Evolutionary conservation across 2,113 vertebrate genomes (phyloP).

Genomic region (Dendropsophus ebraccatus): DNA sequence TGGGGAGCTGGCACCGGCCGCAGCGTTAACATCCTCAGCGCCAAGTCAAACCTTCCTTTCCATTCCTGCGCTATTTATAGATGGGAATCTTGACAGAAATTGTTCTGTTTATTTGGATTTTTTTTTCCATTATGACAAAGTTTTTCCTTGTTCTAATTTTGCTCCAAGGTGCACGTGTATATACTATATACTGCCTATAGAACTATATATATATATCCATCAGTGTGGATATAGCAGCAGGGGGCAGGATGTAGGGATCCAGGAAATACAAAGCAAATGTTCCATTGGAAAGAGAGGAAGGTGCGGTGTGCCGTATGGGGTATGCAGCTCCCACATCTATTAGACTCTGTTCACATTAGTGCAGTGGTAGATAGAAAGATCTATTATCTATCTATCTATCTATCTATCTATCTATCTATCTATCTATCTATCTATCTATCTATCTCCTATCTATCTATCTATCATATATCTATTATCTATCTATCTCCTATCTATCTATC

Average conservation of each 20-base stretch:
- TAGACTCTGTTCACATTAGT: neutral
- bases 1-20: conserved; percentile 64
- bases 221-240: neutral
- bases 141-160: conserved; percentile 25
- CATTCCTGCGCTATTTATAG: conserved; percentile 73
- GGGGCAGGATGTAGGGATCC: too few species aligned
- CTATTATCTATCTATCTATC: too few species aligned
- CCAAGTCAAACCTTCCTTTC: conserved; percentile 73
- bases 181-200: neutral
- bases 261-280: too few species aligned
- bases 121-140: conserved; percentile 51
- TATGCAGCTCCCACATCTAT: neutral
- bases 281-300: too few species aligned
- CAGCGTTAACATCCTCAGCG: conserved; percentile 66
- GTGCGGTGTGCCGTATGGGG: neutral
- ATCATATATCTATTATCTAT: too few species aligned
- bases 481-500: too few species aligned
- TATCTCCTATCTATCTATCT: neutral
- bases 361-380: neutral
- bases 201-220: neutral
- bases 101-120: conserved; percentile 67
- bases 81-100: conserved; percentile 74
- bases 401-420: neutral
- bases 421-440: neutral
- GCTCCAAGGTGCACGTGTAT: conserved; percentile 56